phyloP scores from a whole-genome alignment of 2,113 vertebrate genomes.

The Dermatemys mawii region DNA sequence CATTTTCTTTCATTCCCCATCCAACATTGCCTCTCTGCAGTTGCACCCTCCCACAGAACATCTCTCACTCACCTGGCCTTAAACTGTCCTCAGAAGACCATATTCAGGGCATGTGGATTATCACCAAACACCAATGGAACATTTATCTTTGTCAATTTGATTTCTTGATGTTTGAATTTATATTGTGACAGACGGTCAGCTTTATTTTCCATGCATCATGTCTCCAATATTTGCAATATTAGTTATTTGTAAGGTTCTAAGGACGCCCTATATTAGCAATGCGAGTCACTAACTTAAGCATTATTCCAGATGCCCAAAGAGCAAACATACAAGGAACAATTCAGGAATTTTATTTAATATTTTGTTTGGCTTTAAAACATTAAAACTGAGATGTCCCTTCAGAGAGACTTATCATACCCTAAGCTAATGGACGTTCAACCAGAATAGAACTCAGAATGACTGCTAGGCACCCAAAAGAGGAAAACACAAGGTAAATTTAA shows the following conservation, averaged over 20 bases:
- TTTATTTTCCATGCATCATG: not conserved
- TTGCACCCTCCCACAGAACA: fast-evolving
- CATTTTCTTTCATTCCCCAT: not conserved
- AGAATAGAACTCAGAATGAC: not conserved
- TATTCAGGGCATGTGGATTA: not conserved
- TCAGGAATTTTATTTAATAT: not conserved
- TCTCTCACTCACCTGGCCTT: not conserved
- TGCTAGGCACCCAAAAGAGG: not conserved
- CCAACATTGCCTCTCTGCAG: not conserved
- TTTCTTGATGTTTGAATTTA: not conserved
- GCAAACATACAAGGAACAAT: not conserved
- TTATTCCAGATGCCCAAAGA: not conserved
- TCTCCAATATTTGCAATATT: not conserved
- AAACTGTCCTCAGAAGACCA: not conserved
- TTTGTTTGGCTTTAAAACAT: fast-evolving
- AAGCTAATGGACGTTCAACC: not conserved
- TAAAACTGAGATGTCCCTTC: fast-evolving
- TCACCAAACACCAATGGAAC: not conserved
- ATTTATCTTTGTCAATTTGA: not conserved
- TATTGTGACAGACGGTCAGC: not conserved
- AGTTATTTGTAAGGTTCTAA: not conserved
- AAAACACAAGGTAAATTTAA: not conserved
- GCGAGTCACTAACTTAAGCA: not conserved
- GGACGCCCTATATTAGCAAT: not conserved
- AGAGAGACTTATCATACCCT: not conserved